Conservation (phyloP, 2,797 vertebrate genomes). For the Chaetodon trifasciatus region DNA sequence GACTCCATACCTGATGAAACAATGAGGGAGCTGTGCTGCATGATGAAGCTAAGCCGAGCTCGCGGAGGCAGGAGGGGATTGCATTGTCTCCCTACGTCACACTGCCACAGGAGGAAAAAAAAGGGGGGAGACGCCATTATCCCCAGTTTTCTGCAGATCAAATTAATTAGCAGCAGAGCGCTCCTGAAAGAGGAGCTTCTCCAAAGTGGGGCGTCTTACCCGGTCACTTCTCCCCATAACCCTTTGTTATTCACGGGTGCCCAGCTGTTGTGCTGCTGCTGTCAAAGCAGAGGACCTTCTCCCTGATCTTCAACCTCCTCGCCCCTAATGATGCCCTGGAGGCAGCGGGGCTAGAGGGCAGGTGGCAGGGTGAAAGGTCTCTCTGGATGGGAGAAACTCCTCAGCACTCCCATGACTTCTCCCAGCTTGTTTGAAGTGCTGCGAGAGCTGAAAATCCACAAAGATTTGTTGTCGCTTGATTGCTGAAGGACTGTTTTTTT, state of each 20-base stretch:
- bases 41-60: constrained; percentile 57
- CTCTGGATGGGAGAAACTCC: constrained; percentile 46
- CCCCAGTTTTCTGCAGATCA: constrained; percentile 81
- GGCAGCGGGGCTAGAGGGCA: constrained; percentile 75
- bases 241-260: constrained; percentile 67
- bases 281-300: constrained; percentile 67
- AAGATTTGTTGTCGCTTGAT: constrained; percentile 5
- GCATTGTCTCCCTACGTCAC: constrained; percentile 70
- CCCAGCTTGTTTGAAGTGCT: constrained; percentile 34
- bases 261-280: constrained; percentile 77
- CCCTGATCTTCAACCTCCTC: constrained; percentile 72
- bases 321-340: constrained; percentile 80
- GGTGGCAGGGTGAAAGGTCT: constrained; percentile 74
- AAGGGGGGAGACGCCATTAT: constrained; percentile 57
- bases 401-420: constrained; percentile 44
- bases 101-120: constrained; percentile 56
- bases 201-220: constrained; percentile 62
- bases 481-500: not conserved
- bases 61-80: constrained; percentile 40
- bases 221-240: constrained; percentile 46
- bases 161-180: constrained; percentile 83
- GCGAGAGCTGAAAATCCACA: constrained; percentile 12
- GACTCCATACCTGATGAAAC: constrained; percentile 80
- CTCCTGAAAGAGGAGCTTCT: constrained; percentile 72
- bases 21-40: constrained; percentile 67